phyloP scores from a whole-genome alignment of 2,113 vertebrate genomes.

The Eulacestoma nigropectus region DNA sequence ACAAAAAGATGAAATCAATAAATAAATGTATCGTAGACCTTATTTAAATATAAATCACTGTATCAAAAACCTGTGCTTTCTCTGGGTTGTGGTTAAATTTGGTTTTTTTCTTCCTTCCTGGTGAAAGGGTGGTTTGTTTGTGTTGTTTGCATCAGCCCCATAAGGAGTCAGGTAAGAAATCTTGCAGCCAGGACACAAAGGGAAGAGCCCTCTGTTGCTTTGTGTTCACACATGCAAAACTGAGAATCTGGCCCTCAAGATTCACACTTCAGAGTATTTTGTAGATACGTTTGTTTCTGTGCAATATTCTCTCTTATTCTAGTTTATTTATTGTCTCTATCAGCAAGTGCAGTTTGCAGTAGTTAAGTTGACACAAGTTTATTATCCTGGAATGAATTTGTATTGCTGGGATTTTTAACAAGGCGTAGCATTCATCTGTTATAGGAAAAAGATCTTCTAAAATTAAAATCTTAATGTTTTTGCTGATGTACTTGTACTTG shows the following conservation, averaged over 20 bases:
- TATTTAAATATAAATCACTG: not conserved
- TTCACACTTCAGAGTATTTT: not conserved
- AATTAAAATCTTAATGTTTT: not conserved
- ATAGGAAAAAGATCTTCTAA: not conserved
- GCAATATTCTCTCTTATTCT: not conserved
- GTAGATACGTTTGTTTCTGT: not conserved
- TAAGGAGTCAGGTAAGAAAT: not conserved
- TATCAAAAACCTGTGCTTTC: not conserved
- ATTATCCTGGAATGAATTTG: not conserved
- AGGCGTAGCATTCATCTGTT: not conserved
- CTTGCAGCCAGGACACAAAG: not conserved
- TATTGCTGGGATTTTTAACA: not conserved
- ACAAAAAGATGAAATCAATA: not conserved
- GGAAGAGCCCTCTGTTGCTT: not conserved
- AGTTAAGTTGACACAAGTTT: not conserved
- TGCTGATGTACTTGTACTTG: not conserved
- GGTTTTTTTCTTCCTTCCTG: not conserved
- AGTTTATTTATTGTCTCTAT: not conserved
- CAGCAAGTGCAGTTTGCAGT: not conserved
- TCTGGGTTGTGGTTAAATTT: not conserved
- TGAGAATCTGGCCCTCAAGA: not conserved
- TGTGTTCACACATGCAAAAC: not conserved
- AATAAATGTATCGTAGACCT: not conserved
- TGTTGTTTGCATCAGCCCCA: not conserved
- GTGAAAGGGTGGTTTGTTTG: not conserved